Evolutionary conservation across 2,797 vertebrate genomes (phyloP).

Genomic region (Pseudomugil gertrudae): DNA sequence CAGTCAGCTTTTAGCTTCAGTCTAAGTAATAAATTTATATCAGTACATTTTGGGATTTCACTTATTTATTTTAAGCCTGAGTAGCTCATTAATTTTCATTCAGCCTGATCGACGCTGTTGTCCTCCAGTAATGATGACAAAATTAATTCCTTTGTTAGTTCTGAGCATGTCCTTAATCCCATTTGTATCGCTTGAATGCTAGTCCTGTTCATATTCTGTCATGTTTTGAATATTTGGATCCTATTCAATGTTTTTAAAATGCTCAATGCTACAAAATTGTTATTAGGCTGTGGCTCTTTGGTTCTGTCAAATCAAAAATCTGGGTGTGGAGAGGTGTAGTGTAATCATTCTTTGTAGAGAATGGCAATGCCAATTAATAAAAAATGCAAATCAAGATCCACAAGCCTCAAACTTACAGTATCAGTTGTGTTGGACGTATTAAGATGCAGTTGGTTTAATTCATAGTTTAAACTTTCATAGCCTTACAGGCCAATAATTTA

Average conservation of each 20-base stretch:
- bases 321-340: neutral
- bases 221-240: neutral
- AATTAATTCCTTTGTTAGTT: neutral
- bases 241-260: neutral
- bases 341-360: neutral
- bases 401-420: neutral
- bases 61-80: slow-evolving; percentile 12
- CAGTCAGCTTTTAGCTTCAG: slow-evolving; percentile 10
- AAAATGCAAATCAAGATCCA: neutral
- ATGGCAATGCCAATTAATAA: neutral
- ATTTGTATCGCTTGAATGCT: neutral
- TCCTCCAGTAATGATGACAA: slow-evolving; percentile 1
- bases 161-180: neutral
- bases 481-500: slow-evolving; percentile 2
- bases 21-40: neutral
- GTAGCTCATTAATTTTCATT: slow-evolving; percentile 4
- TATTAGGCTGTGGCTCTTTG: neutral
- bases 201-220: neutral
- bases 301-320: neutral
- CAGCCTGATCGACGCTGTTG: neutral
- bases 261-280: neutral
- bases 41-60: slow-evolving; percentile 10
- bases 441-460: neutral
- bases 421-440: neutral
- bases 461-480: neutral